Percentiles rank a stretch among this genome's conserved stretches.
phyloP scores from a whole-genome alignment of 2,797 vertebrate species.

The Brachymystax lenok region DNA sequence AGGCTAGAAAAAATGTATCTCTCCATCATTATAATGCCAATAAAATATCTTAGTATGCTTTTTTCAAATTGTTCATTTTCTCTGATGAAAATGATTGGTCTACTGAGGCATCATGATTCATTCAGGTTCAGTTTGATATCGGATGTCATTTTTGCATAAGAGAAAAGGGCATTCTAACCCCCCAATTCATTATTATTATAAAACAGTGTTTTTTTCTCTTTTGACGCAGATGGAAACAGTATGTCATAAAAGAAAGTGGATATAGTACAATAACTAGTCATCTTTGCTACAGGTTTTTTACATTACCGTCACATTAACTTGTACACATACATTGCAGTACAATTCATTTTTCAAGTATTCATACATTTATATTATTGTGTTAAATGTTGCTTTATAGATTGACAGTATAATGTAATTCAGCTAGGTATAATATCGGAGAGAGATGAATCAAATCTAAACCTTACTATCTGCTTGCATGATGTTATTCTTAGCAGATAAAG shows the following conservation, averaged over 20 bases:
- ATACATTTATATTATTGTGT: no score
- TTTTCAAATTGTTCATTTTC: neutral
- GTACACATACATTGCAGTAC: neutral
- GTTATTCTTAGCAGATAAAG: neutral
- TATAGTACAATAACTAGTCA: neutral
- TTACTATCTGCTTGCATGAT: neutral
- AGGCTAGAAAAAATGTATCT: conserved; percentile 24
- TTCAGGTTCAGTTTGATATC: neutral
- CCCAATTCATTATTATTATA: neutral
- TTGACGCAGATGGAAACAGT: no score
- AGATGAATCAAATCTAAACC: neutral
- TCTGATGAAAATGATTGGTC: neutral
- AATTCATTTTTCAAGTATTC: neutral
- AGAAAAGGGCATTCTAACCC: neutral
- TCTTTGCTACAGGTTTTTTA: neutral
- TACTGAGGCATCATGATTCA: neutral
- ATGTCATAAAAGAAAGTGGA: neutral
- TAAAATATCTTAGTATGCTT: neutral
- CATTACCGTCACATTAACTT: neutral
- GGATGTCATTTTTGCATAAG: neutral
- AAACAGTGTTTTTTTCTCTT: no score
- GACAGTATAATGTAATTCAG: neutral
- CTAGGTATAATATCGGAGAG: neutral
- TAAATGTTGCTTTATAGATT: neutral
- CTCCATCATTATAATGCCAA: conserved; percentile 27